A percentile compares a stretch with the other conserved stretches of the same genome.
phyloP scores from a whole-genome alignment of 64 coral and sea anemone genomes.

The Acropora tenuis region DNA sequence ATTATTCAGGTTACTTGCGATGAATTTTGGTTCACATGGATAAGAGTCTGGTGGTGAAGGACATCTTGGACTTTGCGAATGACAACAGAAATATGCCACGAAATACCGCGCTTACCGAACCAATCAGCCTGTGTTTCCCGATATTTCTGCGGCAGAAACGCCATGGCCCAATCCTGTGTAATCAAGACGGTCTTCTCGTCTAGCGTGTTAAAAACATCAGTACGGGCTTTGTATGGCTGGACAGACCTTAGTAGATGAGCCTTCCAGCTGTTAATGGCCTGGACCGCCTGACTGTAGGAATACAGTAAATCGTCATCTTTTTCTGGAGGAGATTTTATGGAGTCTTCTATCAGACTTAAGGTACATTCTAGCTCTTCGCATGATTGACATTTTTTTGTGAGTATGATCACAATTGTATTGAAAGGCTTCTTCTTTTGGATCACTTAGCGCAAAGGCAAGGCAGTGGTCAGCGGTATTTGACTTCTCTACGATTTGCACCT shows the following conservation, averaged over 20 bases:
- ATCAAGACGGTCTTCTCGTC: background rate
- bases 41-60: conserved; percentile 27
- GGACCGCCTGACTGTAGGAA: background rate
- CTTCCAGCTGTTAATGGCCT: conserved; percentile 25
- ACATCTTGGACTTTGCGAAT: conserved; percentile 17
- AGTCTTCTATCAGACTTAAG: background rate
- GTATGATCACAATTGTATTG: conserved; percentile 22
- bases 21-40: conserved; percentile 27
- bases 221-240: conserved; percentile 10
- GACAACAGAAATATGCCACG: conserved; percentile 1
- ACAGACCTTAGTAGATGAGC: conserved; percentile 22
- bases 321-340: no score
- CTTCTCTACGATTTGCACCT: conserved; percentile 17
- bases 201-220: conserved; percentile 1
- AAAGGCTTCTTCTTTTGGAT: conserved; percentile 14
- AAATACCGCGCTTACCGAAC: conserved; percentile 34
- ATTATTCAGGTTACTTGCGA: conserved; percentile 2
- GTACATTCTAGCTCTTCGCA: conserved; percentile 33
- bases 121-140: conserved; percentile 33
- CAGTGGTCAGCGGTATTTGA: conserved; percentile 43
- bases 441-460: conserved; percentile 24
- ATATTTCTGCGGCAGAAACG: background rate
- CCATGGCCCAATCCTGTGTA: conserved; percentile 32
- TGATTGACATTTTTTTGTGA: conserved; percentile 18
- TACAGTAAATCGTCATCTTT: background rate